Evolutionary conservation across 2,797 vertebrate genomes (phyloP).

Genomic region (Sebastes oblongus): DNA sequence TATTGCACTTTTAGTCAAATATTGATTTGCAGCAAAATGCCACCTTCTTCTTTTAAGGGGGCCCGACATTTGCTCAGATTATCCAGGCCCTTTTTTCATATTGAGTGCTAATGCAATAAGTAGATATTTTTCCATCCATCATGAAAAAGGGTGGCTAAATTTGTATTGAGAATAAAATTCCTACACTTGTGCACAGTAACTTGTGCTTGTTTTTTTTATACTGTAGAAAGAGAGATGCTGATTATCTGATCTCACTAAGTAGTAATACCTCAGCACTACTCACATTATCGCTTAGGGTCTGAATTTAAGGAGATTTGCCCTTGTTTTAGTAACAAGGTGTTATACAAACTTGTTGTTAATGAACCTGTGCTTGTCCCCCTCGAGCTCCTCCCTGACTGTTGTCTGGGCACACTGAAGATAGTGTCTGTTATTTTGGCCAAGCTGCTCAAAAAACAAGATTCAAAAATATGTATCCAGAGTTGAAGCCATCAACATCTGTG

Average conservation of each 20-base stretch:
- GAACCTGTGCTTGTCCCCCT: conserved; percentile 32
- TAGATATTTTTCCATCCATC: not conserved
- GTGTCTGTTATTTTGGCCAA: conserved; percentile 73
- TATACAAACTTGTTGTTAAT: conserved; percentile 32
- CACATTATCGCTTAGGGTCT: conserved; percentile 3
- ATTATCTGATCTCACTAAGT: conserved; percentile 35
- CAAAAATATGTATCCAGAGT: conserved; percentile 12
- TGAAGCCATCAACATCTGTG: conserved; percentile 33
- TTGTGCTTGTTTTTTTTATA: conserved; percentile 23
- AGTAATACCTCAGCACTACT: conserved; percentile 29
- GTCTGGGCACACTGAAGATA: conserved; percentile 60
- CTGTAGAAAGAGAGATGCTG: not conserved
- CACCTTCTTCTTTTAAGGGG: conserved; percentile 40
- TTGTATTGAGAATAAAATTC: not conserved
- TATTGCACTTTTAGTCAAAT: conserved; percentile 11
- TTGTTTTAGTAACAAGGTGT: conserved; percentile 42
- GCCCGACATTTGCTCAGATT: conserved; percentile 25
- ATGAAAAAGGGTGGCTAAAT: not conserved
- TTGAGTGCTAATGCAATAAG: not conserved
- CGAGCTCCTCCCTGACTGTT: conserved; percentile 52
- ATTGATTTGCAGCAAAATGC: conserved; percentile 26
- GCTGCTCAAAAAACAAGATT: conserved; percentile 52
- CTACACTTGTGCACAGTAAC: not conserved
- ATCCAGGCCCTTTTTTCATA: conserved; percentile 13
- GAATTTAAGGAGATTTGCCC: conserved; percentile 6